Evolutionary conservation across 1,140 invertebrate genomes (phyloP).

Genomic region (Onthophagus taurus): DNA sequence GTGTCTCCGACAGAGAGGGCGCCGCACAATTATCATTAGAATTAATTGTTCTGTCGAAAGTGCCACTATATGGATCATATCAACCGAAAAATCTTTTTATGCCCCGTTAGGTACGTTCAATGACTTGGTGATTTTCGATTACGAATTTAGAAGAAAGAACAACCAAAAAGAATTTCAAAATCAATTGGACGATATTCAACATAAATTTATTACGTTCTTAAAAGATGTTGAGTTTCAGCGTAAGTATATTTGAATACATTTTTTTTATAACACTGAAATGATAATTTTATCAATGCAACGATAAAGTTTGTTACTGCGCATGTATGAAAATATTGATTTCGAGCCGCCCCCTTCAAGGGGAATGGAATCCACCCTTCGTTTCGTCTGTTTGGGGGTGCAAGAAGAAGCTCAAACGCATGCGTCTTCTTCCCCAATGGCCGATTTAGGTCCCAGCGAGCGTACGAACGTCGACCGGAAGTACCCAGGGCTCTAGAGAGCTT

Average conservation of each 20-base stretch:
- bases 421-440: not conserved
- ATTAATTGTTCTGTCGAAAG: not conserved
- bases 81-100: not conserved
- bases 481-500: not conserved
- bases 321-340: not conserved
- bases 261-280: not conserved
- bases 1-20: not conserved
- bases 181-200: no score
- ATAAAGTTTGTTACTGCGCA: not conserved
- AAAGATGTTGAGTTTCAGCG: no score
- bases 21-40: slow-evolving; percentile 2
- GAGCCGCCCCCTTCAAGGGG: no score
- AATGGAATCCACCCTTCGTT: no score
- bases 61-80: not conserved
- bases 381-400: no score
- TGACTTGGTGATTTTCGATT: no score
- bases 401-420: not conserved
- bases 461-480: slow-evolving; percentile 5
- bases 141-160: no score
- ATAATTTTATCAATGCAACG: not conserved
- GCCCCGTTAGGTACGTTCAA: not conserved
- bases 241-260: no score
- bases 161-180: no score
- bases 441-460: not conserved
- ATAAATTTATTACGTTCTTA: no score